Base-by-base conservation (phyloP, 2,888 invertebrate genomes). In the Epirrhoe alternata region DNA sequence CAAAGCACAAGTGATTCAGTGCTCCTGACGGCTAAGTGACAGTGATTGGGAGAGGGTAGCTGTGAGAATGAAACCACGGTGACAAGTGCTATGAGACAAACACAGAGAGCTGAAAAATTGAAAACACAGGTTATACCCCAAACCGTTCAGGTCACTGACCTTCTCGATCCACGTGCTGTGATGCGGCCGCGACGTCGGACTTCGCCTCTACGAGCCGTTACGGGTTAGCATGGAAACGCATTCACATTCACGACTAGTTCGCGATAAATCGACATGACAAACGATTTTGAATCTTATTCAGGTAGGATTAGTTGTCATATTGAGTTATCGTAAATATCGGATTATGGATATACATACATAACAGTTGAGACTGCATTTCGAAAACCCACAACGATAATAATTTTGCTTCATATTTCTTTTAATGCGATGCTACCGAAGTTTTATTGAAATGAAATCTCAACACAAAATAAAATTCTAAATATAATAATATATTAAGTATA, bases 141-240 rank as follows among this genome's bases (percentile, higher is more conserved):
- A 79, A 78, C 74, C 76, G 71, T 71, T 61, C 67, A 64, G 77
- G 77, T 72, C 80, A 92, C 93, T 90, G 88, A 97, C 97, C 97
- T 97, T 97, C 93, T 96, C 97, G 86, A 97, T 96, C 97, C 97
- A 97, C 80, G 97, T 97, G 94, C 97, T 92, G 91, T 94, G 90
- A 74, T 91, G 87, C 78, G 91, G 92, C 77, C 92, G 92, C 85
- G 91, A 88, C 82, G 90, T 83, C 74, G 87, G 88, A 76, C 84
- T 88, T 83, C 91, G 91, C 89, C 89, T 90, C 92, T 92, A 91
- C 88, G 89, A 88, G 90, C 86, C 90, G 89, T 89, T 91, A 92
- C 92, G 90, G 89, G 92, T 92, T 92, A 92, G 93, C 93, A 92
- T 93, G 92, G 87, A 92, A 92, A 91, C 90, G 91, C 90, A 89